Base-by-base conservation (phyloP, 2,113 vertebrate species). In the Apistogramma diplotaenia region DNA sequence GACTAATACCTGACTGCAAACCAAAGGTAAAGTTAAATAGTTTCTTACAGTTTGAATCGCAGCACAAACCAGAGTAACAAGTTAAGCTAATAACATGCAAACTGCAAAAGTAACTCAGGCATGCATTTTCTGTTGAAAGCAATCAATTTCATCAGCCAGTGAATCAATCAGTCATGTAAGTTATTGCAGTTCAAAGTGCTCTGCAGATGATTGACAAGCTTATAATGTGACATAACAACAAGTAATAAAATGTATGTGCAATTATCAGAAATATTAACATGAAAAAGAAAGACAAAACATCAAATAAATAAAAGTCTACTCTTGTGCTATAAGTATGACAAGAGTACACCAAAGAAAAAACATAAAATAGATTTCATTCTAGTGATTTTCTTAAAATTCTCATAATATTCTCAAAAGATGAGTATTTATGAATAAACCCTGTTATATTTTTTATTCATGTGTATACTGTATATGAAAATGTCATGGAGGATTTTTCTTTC, bases 271-370 rank as follows among this genome's bases (percentile, higher is more conserved):
- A 13, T 40, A 67, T 27, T 18, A 60, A 51, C 12, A 33, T n/a
- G n/a, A n/a, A n/a, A n/a, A n/a, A n/a, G n/a, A n/a, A n/a, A 15
- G 0, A 0, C 3, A 13, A 13, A 13, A 4, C 11, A 40, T 40
- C 8, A 25, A 25, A 43, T 65, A 46, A 46, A 65, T 27, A 16
- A 43, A 23, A 25, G 25, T 25, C 25, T 13, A 55, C 23, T 55
- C 11, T 35, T 35, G 23, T 55, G 21, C 11, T 55, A 11, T 55
- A 55, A 55, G 5, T 25, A 25, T 21, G 21, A 56, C 6, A 25
- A 55, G 23, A 23, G 53, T 23, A 55, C 5, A 55, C 53, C 3
- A 55, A 3, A 33, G 8, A 35, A 46, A 15, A 46, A 16, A 43
- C 2, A 43, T 15, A 46, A 46, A 13, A 58, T 16, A 58, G 8